Base-by-base conservation (phyloP, 37 sponge, comb jelly and placozoan genomes). In the Chondrilla cf. caribensis region DNA sequence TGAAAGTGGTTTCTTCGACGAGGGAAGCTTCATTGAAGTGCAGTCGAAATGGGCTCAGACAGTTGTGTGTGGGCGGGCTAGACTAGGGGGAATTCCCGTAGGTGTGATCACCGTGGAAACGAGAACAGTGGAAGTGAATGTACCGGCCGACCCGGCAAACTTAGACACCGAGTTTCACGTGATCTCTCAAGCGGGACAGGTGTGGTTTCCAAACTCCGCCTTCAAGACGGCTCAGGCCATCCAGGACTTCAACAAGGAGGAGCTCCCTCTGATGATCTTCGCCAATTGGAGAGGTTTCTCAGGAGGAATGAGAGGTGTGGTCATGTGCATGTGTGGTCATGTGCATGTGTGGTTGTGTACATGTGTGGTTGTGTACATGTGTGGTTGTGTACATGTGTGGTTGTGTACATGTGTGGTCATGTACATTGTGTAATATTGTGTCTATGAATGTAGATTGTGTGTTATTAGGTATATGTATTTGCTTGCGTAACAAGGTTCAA, bases 201-300 rank as follows among this genome's bases (percentile, higher is more conserved):
- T 98, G 65, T 98, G 99, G 99, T 98, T 84, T 67, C 99, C 99
- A 9, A 92, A 98, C 90, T 98, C 99, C 7, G 96, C 99, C 51
- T 98, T 92, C 90, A 98, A 98, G 91, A 98, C 99, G 0, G 99
- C 99, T 43, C 99, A 98, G 79, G 88, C 99, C 17, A 91, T 98
- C 36, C 31, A 71, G n/a, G 99, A 98, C 81, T 85, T 95, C 80
- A 86, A 91, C 85, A 82, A 85, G 40, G 99, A 98, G 60, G 92
- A 86, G 22, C 92, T 98, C 0, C 96, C 99, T 37, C 86, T 98
- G 15, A 86, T 98, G 58, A 95, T 98, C 8, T 98, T 98, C 80
- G 99, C 99, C 77, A 98, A 98, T 79, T 98, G 99, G 99, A 90
- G 99, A 79, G 99, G 99, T 1, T 98, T 98, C 82, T 95, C 96